phyloP scores from a whole-genome alignment of 2,113 vertebrate genomes.

The Numenius arquata region DNA sequence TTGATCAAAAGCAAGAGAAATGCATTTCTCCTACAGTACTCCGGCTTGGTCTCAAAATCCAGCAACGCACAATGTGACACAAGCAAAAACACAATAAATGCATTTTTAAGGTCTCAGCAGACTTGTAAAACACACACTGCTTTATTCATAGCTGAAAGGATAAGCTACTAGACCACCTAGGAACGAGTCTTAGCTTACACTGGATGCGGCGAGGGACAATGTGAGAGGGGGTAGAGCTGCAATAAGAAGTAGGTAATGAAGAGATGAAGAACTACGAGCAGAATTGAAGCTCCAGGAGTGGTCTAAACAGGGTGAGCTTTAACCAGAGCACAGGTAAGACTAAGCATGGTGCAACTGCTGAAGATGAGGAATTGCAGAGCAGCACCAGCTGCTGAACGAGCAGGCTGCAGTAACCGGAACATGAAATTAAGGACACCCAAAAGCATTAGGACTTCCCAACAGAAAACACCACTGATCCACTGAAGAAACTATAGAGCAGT shows the following conservation, averaged over 20 bases:
- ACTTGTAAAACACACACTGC: not conserved
- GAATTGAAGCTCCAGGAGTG: not conserved
- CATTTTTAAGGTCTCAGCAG: not conserved
- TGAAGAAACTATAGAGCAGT: not conserved
- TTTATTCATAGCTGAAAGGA: not conserved
- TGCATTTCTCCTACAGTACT: accelerated
- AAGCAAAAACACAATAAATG: not conserved
- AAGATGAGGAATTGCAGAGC: not conserved
- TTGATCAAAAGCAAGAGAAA: not conserved
- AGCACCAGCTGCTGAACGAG: not conserved
- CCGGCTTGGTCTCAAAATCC: not conserved
- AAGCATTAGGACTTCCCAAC: not conserved
- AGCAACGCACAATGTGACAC: not conserved
- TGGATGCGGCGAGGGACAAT: accelerated
- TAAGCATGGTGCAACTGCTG: not conserved
- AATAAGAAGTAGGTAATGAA: not conserved
- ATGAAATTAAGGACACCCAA: not conserved
- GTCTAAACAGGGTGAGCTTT: not conserved
- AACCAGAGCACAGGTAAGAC: not conserved
- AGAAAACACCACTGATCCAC: not conserved
- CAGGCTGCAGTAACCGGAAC: not conserved
- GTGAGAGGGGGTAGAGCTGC: not conserved
- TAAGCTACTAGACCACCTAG: not conserved
- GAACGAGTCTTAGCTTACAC: not conserved
- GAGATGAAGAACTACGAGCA: not conserved